Conservation (phyloP, 2,113 vertebrate species). For the Pseudopipra pipra region DNA sequence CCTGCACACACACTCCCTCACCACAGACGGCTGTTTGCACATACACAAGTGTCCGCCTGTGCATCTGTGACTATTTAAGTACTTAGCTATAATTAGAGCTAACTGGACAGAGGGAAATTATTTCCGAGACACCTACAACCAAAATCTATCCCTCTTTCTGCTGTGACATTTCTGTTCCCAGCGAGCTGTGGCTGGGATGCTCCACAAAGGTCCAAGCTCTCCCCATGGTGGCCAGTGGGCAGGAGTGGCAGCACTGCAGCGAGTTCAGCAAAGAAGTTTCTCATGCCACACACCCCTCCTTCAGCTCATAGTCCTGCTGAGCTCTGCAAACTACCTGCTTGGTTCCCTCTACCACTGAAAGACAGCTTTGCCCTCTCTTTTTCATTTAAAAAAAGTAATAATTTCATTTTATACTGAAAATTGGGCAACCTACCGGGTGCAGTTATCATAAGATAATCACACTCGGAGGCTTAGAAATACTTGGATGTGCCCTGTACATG, state of each 20-base stretch:
- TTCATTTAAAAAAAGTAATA: slow-evolving; percentile 19
- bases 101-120: neutral
- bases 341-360: neutral
- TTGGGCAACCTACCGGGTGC: slow-evolving; percentile 50
- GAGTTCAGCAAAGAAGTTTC: neutral
- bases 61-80: fast-evolving
- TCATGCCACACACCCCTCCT: neutral
- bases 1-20: neutral
- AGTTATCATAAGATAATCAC: slow-evolving; percentile 64
- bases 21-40: neutral
- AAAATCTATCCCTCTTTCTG: neutral
- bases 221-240: neutral
- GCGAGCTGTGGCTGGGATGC: neutral
- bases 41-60: fast-evolving
- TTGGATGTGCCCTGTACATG: slow-evolving; percentile 62
- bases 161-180: fast-evolving
- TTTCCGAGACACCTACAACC: neutral
- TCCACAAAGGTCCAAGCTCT: neutral
- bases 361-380: neutral
- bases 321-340: neutral
- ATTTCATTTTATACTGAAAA: slow-evolving; percentile 60
- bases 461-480: slow-evolving; percentile 53
- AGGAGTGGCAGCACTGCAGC: neutral
- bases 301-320: neutral
- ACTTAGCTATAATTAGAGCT: neutral